phyloP scores from a whole-genome alignment of 2,888 invertebrate species.

The Pachymerium ferrugineum region DNA sequence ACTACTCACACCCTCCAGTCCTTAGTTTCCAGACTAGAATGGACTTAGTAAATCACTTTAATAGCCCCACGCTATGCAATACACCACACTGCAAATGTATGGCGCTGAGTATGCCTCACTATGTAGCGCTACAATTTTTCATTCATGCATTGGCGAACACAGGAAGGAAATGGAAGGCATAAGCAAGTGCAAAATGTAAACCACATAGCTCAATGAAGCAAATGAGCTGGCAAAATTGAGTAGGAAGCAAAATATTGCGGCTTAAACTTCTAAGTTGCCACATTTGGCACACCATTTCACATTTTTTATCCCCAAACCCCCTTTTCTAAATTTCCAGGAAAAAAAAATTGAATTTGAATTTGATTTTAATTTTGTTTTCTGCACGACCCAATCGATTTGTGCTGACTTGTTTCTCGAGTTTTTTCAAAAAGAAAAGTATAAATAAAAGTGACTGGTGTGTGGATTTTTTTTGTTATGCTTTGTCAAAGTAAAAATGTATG shows the following conservation, averaged over 20 bases:
- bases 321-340: neutral
- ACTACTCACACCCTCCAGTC: neutral
- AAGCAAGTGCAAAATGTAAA: constrained; percentile 15
- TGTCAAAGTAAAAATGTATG: neutral
- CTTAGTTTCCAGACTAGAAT: constrained; percentile 1
- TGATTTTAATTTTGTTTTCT: no score
- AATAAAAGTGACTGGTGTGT: neutral
- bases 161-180: constrained; percentile 14
- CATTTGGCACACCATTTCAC: neutral
- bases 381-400: constrained; percentile 13
- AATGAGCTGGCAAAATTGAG: constrained; percentile 18
- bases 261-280: neutral
- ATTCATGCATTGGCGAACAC: constrained; percentile 14
- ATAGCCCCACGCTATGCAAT: constrained; percentile 10
- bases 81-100: constrained; percentile 6
- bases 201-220: constrained; percentile 17
- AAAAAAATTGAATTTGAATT: neutral
- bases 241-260: constrained; percentile 3
- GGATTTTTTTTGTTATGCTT: neutral
- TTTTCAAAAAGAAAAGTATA: neutral
- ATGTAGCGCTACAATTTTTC: constrained; percentile 2
- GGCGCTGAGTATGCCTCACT: neutral
- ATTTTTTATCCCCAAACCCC: no score
- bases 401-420: neutral
- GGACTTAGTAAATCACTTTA: constrained; percentile 15